A percentile compares a stretch with the other conserved stretches of the same genome.
phyloP scores from a whole-genome alignment of 2,888 invertebrate species.

The Noctua janthina region DNA sequence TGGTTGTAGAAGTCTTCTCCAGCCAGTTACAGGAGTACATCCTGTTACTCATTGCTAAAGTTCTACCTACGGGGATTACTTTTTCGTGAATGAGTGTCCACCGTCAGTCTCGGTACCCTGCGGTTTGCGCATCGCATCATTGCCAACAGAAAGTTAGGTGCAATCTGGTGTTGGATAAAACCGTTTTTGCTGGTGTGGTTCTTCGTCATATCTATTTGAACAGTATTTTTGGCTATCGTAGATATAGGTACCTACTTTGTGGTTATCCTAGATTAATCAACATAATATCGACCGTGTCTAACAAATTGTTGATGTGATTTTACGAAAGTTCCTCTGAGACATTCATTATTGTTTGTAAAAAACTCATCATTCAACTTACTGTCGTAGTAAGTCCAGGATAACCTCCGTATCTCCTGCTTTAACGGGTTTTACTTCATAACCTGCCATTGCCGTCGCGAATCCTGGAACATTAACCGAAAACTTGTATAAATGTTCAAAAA shows the following conservation, averaged over 20 bases:
- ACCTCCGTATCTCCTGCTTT: slow-evolving; percentile 87
- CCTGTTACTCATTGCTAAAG: too few species aligned
- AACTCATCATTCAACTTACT: slow-evolving; percentile 82
- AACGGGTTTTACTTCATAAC: slow-evolving; percentile 81
- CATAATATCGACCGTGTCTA: neutral
- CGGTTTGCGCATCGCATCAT: neutral
- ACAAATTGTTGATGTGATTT: neutral
- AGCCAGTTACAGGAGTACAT: too few species aligned
- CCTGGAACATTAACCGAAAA: slow-evolving; percentile 26
- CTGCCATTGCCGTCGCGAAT: slow-evolving; percentile 62
- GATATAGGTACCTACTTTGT: neutral
- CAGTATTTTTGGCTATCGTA: neutral
- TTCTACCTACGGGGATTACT: too few species aligned
- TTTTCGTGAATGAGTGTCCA: neutral
- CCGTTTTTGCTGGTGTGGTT: neutral
- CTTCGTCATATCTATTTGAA: neutral
- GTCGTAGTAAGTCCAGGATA: slow-evolving; percentile 90
- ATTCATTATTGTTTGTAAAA: neutral
- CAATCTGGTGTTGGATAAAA: neutral
- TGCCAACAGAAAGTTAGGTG: neutral
- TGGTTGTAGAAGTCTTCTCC: neutral
- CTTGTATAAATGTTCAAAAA: neutral
- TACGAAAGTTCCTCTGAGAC: neutral
- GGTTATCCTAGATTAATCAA: neutral
- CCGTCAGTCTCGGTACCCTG: neutral